These are phyloP conservation scores for Oscheius myriophilus DNA, from an alignment of 2,888 invertebrate species.

Conservation along the genomic window DNA sequence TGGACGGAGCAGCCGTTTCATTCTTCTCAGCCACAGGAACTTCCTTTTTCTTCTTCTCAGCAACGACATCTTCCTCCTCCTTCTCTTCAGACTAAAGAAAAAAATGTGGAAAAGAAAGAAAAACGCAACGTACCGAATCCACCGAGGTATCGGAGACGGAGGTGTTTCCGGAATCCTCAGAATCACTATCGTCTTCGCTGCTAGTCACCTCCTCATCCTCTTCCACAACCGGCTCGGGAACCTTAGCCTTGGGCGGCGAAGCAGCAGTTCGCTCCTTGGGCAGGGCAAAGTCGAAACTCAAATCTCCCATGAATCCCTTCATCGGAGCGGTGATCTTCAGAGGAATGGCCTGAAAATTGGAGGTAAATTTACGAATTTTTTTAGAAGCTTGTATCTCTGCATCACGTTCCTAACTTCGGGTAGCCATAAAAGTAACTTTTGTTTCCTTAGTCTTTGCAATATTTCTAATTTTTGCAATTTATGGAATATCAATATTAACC, in stretches of 20 bases:
- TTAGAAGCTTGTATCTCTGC: neutral
- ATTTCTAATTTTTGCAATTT: too few relatives aligned
- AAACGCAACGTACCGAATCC: neutral
- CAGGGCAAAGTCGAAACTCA: conserved; percentile 21
- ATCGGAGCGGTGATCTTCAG: conserved; percentile 6
- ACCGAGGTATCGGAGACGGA: neutral
- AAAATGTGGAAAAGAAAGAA: too few relatives aligned
- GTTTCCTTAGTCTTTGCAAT: too few relatives aligned
- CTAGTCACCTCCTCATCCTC: conserved; percentile 11
- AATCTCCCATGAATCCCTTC: conserved; percentile 21
- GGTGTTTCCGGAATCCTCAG: conserved; percentile 1
- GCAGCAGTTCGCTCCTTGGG: conserved; percentile 5
- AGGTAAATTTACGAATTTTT: neutral
- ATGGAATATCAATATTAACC: too few relatives aligned
- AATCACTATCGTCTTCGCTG: neutral
- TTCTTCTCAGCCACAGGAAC: neutral
- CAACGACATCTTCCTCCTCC: neutral
- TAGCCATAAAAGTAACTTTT: neutral
- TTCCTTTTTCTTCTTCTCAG: neutral
- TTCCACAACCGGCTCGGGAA: neutral
- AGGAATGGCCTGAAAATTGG: neutral
- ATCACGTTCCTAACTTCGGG: neutral
- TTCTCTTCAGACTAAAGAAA: neutral
- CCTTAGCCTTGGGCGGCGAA: neutral
- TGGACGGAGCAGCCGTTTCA: neutral